Evolutionary conservation across 2,888 invertebrate species (phyloP), one percentile per base, ranked within the genome.

Genomic region (Synanthedon tipuliformis): DNA sequence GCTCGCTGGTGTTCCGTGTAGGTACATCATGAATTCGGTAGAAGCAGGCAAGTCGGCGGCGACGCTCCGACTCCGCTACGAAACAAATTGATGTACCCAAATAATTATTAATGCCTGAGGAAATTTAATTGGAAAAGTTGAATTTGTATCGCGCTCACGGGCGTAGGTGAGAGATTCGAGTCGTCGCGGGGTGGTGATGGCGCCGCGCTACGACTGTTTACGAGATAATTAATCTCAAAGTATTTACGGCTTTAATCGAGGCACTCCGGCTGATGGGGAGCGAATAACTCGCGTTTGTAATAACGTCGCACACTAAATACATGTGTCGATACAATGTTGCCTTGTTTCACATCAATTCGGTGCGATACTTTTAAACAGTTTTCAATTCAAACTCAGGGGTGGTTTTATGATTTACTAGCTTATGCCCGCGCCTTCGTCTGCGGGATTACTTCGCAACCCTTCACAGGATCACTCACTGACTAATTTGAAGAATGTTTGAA

Each of bases 71-170:
- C 55, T 54, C 54, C 60, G 80, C 79, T 81, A 82, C 82, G 88
- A 85, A 87, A 88, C 87, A 88, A 88, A 88, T 88, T 88, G 88
- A 88, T 88, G 88, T 88, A 88, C 87, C 88, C 84, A 86, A 87
- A 88, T 87, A 88, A 88, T 88, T 88, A 88, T 88, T 88, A 87
- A 88, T 88, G 88, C 88, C 85, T 88, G 87, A 88, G 85, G 87
- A 88, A 88, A 88, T 88, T 88, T 88, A 88, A 88, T 88, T 88
- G 88, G 88, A 88, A 88, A 88, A 88, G 88, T 88, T 88, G 87
- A 87, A 88, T 87, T 86, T 84, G 86, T 87, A 84, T 83, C 86
- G 80, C 79, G 83, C 79, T 82, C 80, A 82, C 85, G 84, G 23
- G 83, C 81, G 84, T 85, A 86, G 86, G 87, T 86, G 85, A 82